Base-by-base conservation (phyloP, 2,113 vertebrate genomes). In the Pungitius pungitius region DNA sequence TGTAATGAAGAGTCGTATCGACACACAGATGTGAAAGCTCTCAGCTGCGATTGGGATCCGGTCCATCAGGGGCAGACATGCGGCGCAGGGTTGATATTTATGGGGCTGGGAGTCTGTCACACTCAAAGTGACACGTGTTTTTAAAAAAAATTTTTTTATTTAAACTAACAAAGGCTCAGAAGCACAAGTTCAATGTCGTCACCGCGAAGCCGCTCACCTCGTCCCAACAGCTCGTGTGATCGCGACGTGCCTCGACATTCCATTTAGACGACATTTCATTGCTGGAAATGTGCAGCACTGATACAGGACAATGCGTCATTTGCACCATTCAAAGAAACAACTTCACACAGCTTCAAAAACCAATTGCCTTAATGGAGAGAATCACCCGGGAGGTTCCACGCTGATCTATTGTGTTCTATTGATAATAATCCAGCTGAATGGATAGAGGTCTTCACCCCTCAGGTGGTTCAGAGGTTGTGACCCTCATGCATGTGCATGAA, bases 11-110 rank as follows among this genome's bases (percentile, higher is more conserved):
- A 73, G 74, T 33, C 35, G 61, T 88, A 90, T 92, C 75, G 85
- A 92, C 81, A 51, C 76, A 60, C 75, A 75, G 73, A 87, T 61
- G 22, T 78, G 73, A 87, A 90, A 91, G 89, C 91, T 92, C 80
- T 92, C 83, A 91, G 87, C 75, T 49, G 59, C 78, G 85, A 93
- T 92, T 91, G 75, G 54, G 86, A 49, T 39, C 62, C 55, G 51
- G 66, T 73, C 73, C 59, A 55, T 85, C 74, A 69, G 37, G n/a
- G 27, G 54, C 56, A 39, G 47, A 73, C 20, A 8, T 49, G 17
- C 45, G 42, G 52, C 26, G 20, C 0, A 1, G 14, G 18, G 17
- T 35, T n/a, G 5, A 73, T 35, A 56, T 57, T 26, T 27, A 58
- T 13, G 6, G 1, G 18, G 9, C 9, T 52, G 17, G 30, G 33